phyloP scores from a whole-genome alignment of 35 echinoderm and acorn worm species.

The Patiria miniata region DNA sequence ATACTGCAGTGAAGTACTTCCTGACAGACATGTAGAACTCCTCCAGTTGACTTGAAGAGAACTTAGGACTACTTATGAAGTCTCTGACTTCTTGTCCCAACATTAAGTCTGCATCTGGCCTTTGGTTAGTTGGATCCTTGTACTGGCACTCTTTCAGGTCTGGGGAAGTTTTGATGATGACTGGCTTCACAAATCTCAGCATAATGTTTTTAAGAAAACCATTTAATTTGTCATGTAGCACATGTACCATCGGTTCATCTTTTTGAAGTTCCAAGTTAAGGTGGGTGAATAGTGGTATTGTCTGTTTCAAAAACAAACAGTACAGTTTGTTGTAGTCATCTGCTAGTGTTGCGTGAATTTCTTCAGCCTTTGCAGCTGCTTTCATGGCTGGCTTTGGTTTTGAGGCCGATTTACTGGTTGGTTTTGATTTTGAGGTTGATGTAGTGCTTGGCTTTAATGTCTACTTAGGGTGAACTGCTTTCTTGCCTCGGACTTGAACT shows the following conservation, averaged over 20 bases:
- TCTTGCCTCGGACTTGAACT: conserved; percentile 3
- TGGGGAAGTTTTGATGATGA: neutral
- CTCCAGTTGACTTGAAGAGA: conserved; percentile 35
- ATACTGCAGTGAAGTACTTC: conserved; percentile 54
- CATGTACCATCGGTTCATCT: conserved; percentile 62
- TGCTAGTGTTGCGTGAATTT: conserved; percentile 46
- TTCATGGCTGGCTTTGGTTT: neutral
- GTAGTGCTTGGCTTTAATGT: conserved; percentile 26
- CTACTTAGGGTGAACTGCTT: neutral
- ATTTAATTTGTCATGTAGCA: conserved; percentile 5
- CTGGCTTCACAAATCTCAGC: conserved; percentile 63
- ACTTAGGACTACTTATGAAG: conserved; percentile 17
- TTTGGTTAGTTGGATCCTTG: conserved; percentile 50
- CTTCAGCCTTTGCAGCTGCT: conserved; percentile 42
- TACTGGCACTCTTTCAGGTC: conserved; percentile 49
- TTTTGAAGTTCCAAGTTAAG: conserved; percentile 63
- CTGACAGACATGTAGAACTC: conserved; percentile 53
- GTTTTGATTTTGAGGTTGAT: conserved; percentile 41
- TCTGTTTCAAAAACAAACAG: conserved; percentile 56
- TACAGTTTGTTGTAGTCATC: conserved; percentile 54
- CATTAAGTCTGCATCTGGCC: conserved; percentile 55
- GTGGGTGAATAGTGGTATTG: conserved; percentile 44
- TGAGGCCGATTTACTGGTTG: conserved; percentile 9
- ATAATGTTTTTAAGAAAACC: conserved; percentile 43
- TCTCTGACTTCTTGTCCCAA: conserved; percentile 46